Evolutionary conservation across 2,113 vertebrate genomes (phyloP).

Genomic region (Apeltes quadracus): DNA sequence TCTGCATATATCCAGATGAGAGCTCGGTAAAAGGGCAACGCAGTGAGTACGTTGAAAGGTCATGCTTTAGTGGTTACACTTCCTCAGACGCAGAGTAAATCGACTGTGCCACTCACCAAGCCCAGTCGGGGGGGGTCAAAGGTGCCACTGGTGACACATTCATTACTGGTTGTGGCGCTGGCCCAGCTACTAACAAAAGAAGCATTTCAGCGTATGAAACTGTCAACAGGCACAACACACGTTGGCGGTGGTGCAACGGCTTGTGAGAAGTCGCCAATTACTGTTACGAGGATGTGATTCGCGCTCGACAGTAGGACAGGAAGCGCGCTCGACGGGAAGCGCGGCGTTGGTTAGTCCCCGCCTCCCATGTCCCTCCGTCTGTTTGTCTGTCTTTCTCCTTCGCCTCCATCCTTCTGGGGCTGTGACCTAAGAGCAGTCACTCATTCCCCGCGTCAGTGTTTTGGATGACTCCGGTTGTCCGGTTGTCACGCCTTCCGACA

Average conservation of each 20-base stretch:
- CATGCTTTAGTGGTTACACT: slow-evolving; percentile 56
- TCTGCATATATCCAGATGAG: slow-evolving; percentile 43
- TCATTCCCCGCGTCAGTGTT: slow-evolving; percentile 48
- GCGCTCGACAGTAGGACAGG: slow-evolving; percentile 36
- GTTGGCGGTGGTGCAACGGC: slow-evolving; percentile 37
- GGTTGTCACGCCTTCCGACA: slow-evolving; percentile 43
- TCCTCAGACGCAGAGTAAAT: slow-evolving; percentile 56
- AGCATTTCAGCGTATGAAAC: slow-evolving; percentile 20
- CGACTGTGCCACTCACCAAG: slow-evolving; percentile 37
- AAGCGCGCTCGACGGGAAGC: too few relatives aligned
- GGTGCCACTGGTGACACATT: slow-evolving; percentile 40
- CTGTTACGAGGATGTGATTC: slow-evolving; percentile 46
- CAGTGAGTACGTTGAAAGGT: slow-evolving; percentile 67
- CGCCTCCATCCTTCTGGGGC: slow-evolving; percentile 26
- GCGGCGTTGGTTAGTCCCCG: slow-evolving; percentile 11
- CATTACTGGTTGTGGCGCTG: slow-evolving; percentile 31
- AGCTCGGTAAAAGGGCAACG: slow-evolving; percentile 65
- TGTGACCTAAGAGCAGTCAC: slow-evolving; percentile 34
- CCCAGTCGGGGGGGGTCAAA: slow-evolving; percentile 44
- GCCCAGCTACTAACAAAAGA: slow-evolving; percentile 23
- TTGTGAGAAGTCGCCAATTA: slow-evolving; percentile 53
- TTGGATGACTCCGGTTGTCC: slow-evolving; percentile 58
- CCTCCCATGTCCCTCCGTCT: slow-evolving; percentile 6
- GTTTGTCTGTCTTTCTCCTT: too few relatives aligned
- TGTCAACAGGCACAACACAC: too few relatives aligned